phyloP scores from a whole-genome alignment of 2,797 vertebrate species.

The Scolopax rusticola region DNA sequence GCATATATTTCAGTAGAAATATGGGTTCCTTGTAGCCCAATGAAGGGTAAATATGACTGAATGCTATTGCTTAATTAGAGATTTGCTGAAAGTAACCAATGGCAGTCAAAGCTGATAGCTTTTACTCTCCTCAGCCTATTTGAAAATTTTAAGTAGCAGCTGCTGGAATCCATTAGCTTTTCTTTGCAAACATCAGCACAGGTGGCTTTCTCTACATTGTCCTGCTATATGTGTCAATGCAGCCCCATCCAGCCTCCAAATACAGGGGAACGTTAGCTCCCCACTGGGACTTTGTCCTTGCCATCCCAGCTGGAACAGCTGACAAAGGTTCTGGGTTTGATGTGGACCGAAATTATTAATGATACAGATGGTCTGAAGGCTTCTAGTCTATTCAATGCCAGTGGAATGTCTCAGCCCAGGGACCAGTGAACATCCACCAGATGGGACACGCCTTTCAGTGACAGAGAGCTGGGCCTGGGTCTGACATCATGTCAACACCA shows the following conservation, averaged over 20 bases:
- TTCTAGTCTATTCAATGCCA: not conserved
- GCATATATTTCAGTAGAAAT: constrained; percentile 57
- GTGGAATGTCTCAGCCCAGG: not conserved
- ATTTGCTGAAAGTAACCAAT: not conserved
- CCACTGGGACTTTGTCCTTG: not conserved
- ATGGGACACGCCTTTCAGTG: not conserved
- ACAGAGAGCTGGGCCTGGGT: not conserved
- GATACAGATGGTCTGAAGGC: not conserved
- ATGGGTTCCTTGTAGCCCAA: not conserved
- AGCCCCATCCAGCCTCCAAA: not conserved
- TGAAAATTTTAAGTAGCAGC: constrained; percentile 2
- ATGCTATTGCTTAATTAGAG: not conserved
- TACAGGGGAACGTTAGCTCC: not conserved
- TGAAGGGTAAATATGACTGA: constrained; percentile 10
- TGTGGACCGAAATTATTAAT: not conserved
- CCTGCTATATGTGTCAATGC: not conserved
- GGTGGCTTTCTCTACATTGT: not conserved
- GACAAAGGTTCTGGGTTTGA: not conserved
- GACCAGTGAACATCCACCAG: not conserved
- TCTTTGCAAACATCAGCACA: not conserved
- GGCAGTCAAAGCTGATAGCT: not conserved
- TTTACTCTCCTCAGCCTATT: not conserved
- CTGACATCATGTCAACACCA: not conserved
- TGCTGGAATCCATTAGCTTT: not conserved
- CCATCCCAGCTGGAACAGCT: not conserved